Base-by-base conservation (phyloP, 2,888 invertebrate species). In the Gnatocerus cornutus region DNA sequence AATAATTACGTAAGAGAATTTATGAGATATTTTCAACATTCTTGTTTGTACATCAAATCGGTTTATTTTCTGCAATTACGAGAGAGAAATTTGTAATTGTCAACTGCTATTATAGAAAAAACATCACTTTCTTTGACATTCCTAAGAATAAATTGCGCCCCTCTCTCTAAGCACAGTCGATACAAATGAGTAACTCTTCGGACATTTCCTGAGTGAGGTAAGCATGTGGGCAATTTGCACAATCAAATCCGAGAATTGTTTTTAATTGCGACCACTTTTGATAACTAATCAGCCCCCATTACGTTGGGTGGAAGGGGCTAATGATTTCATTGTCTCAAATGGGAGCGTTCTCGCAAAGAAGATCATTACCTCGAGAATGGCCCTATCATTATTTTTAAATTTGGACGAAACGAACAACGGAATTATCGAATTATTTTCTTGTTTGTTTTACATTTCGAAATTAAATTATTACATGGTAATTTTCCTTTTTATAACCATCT, bases 311-410 rank as follows among this genome's bases (percentile, higher is more conserved):
- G 8, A 37, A 37, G 1, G 7, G 37, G 37, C n/a, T 37, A 37
- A 37, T n/a, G 37, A 37, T 37, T 37, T 37, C 37, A 37, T 37
- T 37, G 37, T 37, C 37, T 37, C 37, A 8, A 37, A 2, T 37
- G n/a, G 37, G 10, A 43, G 12, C 12, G 29, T 27, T n/a, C 8
- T n/a, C 13, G 16, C 16, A 16, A 46, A 46, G 9, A 46, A 27
- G 48, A 27, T 48, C 48, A 48, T 48, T 48, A 48, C 27, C 27
- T 16, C 4, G n/a, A 8, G 10, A 21, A 14, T 27, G 43, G 16
- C 56, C 41, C 43, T 8, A 27, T 43, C 10, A 58, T 58, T 58
- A 58, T 58, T 58, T 58, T 41, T 58, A 58, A 58, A 58, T 58
- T 58, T 58, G 10, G 56, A 43, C 7, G 43, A 27, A 58, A 50